A percentile compares a stretch with the other conserved stretches of the same genome.
phyloP scores from a whole-genome alignment of 2,113 vertebrate species.

The Epinephelus cyanopodus region DNA sequence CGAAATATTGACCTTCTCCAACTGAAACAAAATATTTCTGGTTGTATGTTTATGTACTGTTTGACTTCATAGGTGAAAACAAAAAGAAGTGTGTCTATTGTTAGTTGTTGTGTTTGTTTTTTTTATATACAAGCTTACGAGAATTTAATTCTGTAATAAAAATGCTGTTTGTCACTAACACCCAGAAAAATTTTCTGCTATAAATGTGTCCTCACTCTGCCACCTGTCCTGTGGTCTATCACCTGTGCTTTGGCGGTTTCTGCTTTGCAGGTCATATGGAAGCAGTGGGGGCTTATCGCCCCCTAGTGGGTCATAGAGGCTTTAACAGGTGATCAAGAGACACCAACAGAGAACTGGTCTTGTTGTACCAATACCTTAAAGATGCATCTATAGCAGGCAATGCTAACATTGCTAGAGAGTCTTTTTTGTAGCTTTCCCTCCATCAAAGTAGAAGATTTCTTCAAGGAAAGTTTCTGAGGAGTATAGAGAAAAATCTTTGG shows the following conservation, averaged over 20 bases:
- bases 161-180: slow-evolving; percentile 5
- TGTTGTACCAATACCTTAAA: slow-evolving; percentile 25
- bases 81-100: neutral
- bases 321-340: slow-evolving; percentile 83
- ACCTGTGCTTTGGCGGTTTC: slow-evolving; percentile 64
- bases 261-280: slow-evolving; percentile 79
- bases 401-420: slow-evolving; percentile 4
- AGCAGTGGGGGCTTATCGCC: slow-evolving; percentile 74
- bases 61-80: neutral
- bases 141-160: neutral
- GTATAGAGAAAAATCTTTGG: neutral
- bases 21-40: neutral
- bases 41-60: neutral
- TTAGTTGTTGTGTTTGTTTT: no score
- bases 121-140: neutral
- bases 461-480: neutral
- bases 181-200: neutral
- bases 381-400: slow-evolving; percentile 62
- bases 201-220: slow-evolving; percentile 11
- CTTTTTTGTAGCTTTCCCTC: slow-evolving; percentile 33
- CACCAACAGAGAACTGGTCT: slow-evolving; percentile 41
- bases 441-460: slow-evolving; percentile 2
- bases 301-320: slow-evolving; percentile 79
- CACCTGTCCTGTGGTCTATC: slow-evolving; percentile 53
- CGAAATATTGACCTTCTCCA: neutral